Evolutionary conservation across 2,113 vertebrate genomes (phyloP).

Genomic region (Paedocypris sp.): DNA sequence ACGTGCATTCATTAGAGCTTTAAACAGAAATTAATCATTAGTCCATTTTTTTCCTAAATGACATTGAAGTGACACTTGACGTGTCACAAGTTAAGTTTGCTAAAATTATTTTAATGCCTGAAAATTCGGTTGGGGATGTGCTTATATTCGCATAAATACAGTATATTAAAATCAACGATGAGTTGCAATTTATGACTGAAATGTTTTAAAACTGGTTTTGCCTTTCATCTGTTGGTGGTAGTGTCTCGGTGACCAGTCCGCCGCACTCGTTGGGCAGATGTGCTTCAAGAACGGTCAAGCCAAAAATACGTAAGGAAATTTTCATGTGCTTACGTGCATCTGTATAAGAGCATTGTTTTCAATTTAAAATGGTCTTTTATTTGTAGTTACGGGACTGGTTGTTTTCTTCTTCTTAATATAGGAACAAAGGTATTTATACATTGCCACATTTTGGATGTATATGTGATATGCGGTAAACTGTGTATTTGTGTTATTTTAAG

Average conservation of each 20-base stretch:
- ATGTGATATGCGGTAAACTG: background rate
- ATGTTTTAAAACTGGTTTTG: background rate
- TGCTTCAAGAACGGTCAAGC: slow-evolving; percentile 86
- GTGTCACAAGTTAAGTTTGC: too few relatives aligned
- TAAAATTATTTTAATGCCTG: too few relatives aligned
- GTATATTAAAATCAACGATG: too few relatives aligned
- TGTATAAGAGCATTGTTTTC: too few relatives aligned
- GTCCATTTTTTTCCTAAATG: too few relatives aligned
- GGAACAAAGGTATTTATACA: slow-evolving; percentile 69
- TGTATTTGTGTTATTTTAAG: slow-evolving; percentile 42
- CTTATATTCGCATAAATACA: too few relatives aligned
- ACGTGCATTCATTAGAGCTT: too few relatives aligned
- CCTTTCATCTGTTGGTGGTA: slow-evolving; percentile 44
- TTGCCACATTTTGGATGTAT: background rate
- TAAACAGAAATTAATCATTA: too few relatives aligned
- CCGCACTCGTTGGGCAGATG: slow-evolving; percentile 94
- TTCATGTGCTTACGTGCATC: slow-evolving; percentile 8
- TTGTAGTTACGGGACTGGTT: slow-evolving; percentile 88
- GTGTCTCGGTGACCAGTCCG: slow-evolving; percentile 97
- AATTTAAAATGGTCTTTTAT: background rate
- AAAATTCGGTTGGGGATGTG: too few relatives aligned
- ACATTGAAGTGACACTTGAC: too few relatives aligned
- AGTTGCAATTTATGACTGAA: too few relatives aligned
- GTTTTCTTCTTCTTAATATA: slow-evolving; percentile 89
- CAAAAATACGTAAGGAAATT: slow-evolving; percentile 98